Percentiles rank a stretch among this genome's conserved stretches.
phyloP scores from a whole-genome alignment of 2,888 invertebrate species.

The Tortricodes alternella region DNA sequence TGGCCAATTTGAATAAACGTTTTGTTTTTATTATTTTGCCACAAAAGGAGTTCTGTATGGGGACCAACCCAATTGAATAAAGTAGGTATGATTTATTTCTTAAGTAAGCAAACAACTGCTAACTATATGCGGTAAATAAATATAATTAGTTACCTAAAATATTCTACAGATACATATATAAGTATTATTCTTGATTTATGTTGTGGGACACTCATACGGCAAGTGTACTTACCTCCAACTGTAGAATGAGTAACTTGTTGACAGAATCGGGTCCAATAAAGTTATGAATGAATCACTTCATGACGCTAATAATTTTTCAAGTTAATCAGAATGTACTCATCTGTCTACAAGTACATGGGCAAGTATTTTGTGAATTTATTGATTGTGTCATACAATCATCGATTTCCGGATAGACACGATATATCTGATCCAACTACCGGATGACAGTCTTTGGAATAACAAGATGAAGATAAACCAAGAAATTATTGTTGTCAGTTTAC shows the following conservation, averaged over 20 bases:
- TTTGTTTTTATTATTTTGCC: too few species aligned
- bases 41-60: too few species aligned
- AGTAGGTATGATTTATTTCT: too few species aligned
- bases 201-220: not conserved
- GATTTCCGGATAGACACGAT: not conserved
- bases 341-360: not conserved
- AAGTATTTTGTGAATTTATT: slow-evolving; percentile 8
- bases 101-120: too few species aligned
- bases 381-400: not conserved
- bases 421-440: not conserved
- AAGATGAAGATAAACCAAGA: not conserved
- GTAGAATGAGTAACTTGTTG: slow-evolving; percentile 14
- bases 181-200: too few species aligned
- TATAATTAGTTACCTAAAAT: too few species aligned
- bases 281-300: slow-evolving; percentile 33
- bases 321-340: slow-evolving; percentile 9
- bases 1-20: too few species aligned
- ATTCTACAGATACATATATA: too few species aligned
- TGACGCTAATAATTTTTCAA: slow-evolving; percentile 29
- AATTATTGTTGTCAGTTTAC: too few species aligned
- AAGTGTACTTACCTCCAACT: not conserved
- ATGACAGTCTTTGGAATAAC: not conserved
- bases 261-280: slow-evolving; percentile 2
- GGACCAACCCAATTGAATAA: too few species aligned
- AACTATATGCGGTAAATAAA: too few species aligned